Evolutionary conservation across 2,888 invertebrate species (phyloP), one percentile per base, ranked within the genome.

Genomic region (Ormia ochracea): DNA sequence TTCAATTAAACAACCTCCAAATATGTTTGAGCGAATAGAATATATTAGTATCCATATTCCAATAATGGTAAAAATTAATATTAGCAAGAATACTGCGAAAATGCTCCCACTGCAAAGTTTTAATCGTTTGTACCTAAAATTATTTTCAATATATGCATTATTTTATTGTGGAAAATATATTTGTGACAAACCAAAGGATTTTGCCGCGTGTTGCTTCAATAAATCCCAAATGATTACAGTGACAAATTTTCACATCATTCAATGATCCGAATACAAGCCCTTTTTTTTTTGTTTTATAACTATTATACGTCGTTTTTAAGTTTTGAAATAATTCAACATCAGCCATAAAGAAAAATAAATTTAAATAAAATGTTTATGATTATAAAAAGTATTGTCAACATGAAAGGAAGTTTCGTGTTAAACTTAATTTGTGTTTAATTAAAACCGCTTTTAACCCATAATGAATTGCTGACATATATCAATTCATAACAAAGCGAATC

Each of bases 1-100:
- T 48, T 81, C 84, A 10, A 69, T 72, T 45, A 84, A 85, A 7
- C 80, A 82, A 2, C 83, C 83, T 3, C 87, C 87, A 54, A 80
- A 84, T 21, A 74, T 50, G 1, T 48, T 78, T 0, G 75, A 54
- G 10, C 59, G 79, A 63, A 87, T 86, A 19, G 82, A 85, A 0
- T 76, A 66, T 3, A 84, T 65, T 0, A 68, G 70, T 50, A 83
- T 28, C 59, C 78, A 73, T 1, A 86, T 1, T 10, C 75, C 59
- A 38, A 75, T 81, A 0, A 66, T 3, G n/a, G 14, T 7, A 3
- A 86, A 14, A 3, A 85, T 1, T 10, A 83, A 4, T 5, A 86
- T 0, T 12, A 82, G 9, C 7, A 23, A 21, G 0, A 56, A 4
- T 19, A 9, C 70, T 21, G 12, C 41, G 66, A 83, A 26, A 4